Evolutionary conservation across 2,113 vertebrate genomes (phyloP).

Genomic region (Brachyhypopomus occidentalis): DNA sequence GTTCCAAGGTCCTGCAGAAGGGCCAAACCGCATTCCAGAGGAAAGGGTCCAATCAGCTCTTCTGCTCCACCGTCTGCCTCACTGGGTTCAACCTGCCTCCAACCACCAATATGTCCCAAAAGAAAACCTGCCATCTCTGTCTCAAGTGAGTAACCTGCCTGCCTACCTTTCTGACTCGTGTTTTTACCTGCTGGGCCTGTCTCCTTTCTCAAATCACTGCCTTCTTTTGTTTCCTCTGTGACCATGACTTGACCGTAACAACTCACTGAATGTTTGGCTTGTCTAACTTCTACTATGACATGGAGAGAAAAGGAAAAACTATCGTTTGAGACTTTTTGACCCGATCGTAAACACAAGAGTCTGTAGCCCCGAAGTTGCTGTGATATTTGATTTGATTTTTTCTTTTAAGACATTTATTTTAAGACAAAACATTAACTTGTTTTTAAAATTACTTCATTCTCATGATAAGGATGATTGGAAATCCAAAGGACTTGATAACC

Average conservation of each 20-base stretch:
- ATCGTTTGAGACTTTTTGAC: no score
- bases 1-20: conserved; percentile 94
- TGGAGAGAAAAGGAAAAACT: no score
- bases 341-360: no score
- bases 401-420: no score
- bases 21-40: conserved; percentile 97
- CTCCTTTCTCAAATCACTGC: background rate
- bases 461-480: conserved; percentile 82
- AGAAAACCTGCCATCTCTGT: conserved; percentile 90
- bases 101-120: conserved; percentile 74
- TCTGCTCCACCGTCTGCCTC: conserved; percentile 96
- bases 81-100: conserved; percentile 87
- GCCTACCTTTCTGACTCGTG: background rate
- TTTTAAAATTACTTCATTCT: background rate
- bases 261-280: no score
- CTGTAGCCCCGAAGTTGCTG: no score
- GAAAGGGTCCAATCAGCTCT: conserved; percentile 97
- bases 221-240: no score
- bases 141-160: conserved; percentile 78
- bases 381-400: no score
- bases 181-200: background rate
- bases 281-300: no score
- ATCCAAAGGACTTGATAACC: conserved; percentile 92
- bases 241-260: no score
- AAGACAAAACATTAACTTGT: background rate